phyloP scores from a whole-genome alignment of 2,113 vertebrate genomes.

The Grantiella picta region DNA sequence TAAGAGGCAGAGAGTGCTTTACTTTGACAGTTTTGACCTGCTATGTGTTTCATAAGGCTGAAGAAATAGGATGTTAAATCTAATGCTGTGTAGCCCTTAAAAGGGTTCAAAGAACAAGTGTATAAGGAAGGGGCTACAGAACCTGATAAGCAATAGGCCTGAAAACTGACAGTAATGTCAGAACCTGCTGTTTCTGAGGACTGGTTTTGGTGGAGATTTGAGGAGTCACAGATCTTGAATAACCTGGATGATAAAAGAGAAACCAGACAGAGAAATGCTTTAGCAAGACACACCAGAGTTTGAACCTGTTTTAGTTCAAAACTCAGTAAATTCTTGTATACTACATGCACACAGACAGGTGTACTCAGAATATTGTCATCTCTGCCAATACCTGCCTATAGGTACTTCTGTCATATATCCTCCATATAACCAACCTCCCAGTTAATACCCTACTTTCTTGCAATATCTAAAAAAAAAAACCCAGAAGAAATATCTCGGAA shows the following conservation, averaged over 20 bases:
- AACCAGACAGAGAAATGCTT: neutral
- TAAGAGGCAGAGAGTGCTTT: neutral
- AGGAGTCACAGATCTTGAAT: neutral
- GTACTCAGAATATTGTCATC: neutral
- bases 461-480: neutral
- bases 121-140: neutral
- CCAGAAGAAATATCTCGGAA: neutral
- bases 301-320: neutral
- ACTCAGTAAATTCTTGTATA: neutral
- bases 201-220: neutral
- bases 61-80: neutral
- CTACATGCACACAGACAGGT: accelerated
- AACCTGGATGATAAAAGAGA: neutral
- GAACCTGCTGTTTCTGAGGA: neutral
- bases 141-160: neutral
- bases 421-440: neutral
- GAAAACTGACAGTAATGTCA: neutral
- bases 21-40: neutral
- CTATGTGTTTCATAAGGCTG: neutral
- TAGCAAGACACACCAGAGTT: neutral
- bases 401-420: neutral
- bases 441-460: neutral
- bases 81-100: neutral
- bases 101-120: neutral
- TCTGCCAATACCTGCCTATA: neutral